A percentile compares a stretch with the other conserved stretches of the same genome.
Conservation (phyloP, 2,888 invertebrate species). For the Nemotelus pantherinus region DNA sequence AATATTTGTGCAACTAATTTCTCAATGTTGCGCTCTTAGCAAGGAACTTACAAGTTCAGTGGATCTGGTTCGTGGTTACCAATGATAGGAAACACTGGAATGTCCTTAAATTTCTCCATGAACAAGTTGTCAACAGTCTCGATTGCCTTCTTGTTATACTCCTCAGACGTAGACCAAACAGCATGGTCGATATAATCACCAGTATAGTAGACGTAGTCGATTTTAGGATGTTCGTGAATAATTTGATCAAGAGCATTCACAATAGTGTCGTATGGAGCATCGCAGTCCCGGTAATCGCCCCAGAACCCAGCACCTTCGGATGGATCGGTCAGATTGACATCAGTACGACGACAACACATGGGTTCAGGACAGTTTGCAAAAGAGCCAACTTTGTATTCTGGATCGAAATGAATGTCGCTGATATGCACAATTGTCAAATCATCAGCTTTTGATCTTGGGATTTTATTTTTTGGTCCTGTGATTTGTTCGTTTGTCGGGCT, state of each 20-base stretch:
- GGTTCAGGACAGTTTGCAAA: slow-evolving; percentile 79
- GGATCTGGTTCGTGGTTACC: slow-evolving; percentile 90
- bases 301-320: slow-evolving; percentile 74
- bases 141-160: slow-evolving; percentile 71
- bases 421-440: slow-evolving; percentile 58
- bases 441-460: slow-evolving; percentile 52
- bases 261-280: slow-evolving; percentile 76
- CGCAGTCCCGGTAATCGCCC: slow-evolving; percentile 84
- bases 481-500: slow-evolving; percentile 48
- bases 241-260: slow-evolving; percentile 74
- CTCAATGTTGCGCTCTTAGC: neutral
- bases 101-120: slow-evolving; percentile 69
- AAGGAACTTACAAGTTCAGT: slow-evolving; percentile 76
- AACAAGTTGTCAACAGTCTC: slow-evolving; percentile 67
- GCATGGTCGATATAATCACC: slow-evolving; percentile 89
- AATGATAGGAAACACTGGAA: slow-evolving; percentile 74
- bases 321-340: slow-evolving; percentile 44
- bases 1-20: neutral
- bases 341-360: slow-evolving; percentile 72
- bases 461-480: slow-evolving; percentile 56
- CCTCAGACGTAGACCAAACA: slow-evolving; percentile 83
- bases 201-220: slow-evolving; percentile 80
- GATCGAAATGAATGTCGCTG: slow-evolving; percentile 79
- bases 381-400: slow-evolving; percentile 73
- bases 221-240: slow-evolving; percentile 68